Evolutionary conservation across 2,113 vertebrate species (phyloP).

Genomic region (Crotalus tigris): DNA sequence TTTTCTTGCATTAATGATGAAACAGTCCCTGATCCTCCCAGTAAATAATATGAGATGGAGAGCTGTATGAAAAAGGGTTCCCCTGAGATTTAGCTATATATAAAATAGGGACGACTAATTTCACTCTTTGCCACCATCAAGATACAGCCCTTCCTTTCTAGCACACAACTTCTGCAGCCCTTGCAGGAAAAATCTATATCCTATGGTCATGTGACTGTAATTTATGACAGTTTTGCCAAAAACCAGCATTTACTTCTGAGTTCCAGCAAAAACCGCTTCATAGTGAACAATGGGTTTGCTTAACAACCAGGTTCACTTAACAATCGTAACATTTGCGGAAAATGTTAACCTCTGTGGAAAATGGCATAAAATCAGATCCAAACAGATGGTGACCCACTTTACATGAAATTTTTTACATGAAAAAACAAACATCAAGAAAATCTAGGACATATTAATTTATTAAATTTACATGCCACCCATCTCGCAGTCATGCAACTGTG

Average conservation of each 20-base stretch:
- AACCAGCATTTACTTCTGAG: not conserved
- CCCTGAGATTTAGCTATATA: not conserved
- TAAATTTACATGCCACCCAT: not conserved
- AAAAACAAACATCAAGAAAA: not conserved
- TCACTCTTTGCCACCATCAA: slow-evolving; percentile 2
- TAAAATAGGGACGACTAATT: not conserved
- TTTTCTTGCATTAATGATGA: slow-evolving; percentile 3
- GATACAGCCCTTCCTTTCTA: not conserved
- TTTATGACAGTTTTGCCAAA: not conserved
- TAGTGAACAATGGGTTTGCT: not conserved
- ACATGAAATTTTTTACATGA: not conserved
- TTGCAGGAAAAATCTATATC: slow-evolving; percentile 2
- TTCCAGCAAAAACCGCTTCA: not conserved
- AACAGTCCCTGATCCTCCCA: not conserved
- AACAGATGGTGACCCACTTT: not conserved
- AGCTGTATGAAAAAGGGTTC: not conserved
- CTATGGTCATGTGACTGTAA: not conserved
- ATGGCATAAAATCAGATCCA: not conserved
- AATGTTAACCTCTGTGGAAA: not conserved
- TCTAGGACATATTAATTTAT: not conserved
- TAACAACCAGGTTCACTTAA: not conserved
- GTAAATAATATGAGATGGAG: slow-evolving; percentile 1
- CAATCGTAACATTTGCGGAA: not conserved
- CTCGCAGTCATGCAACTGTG: not conserved
- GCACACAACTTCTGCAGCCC: not conserved